These are phyloP conservation scores for Spermophilus dauricus DNA, from an alignment of 2,113 vertebrate genomes.

Conservation along the genomic window DNA sequence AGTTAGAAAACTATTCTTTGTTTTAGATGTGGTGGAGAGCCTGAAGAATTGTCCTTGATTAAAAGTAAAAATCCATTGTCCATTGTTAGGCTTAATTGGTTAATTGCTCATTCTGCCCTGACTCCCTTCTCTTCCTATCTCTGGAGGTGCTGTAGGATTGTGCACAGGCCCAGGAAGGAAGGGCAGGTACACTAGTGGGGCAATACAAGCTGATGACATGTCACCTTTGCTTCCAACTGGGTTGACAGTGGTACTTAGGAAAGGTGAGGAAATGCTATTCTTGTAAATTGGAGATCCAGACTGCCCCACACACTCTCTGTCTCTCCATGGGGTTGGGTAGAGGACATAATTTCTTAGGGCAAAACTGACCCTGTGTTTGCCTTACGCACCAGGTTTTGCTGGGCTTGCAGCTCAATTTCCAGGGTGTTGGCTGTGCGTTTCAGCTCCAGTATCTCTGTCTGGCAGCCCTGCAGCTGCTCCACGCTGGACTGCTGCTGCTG, in stretches of 20 bases:
- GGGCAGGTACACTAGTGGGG: not conserved
- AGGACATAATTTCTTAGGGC: not conserved
- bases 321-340: not conserved
- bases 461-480: conserved; percentile 86
- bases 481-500: conserved; percentile 85
- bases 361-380: not conserved
- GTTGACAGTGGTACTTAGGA: not conserved
- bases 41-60: not conserved
- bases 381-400: conserved; percentile 87
- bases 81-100: not conserved
- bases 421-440: conserved; percentile 89
- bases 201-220: not conserved
- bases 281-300: not conserved
- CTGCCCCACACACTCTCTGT: not conserved
- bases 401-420: conserved; percentile 93
- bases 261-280: not conserved
- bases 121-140: not conserved
- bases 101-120: not conserved
- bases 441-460: conserved; percentile 89
- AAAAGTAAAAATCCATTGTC: not conserved
- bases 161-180: not conserved
- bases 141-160: not conserved
- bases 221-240: not conserved
- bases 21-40: not conserved
- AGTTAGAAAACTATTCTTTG: not conserved